Base-by-base conservation (phyloP, 2,888 invertebrate species). In the Caenorhabditis drosophilae region DNA sequence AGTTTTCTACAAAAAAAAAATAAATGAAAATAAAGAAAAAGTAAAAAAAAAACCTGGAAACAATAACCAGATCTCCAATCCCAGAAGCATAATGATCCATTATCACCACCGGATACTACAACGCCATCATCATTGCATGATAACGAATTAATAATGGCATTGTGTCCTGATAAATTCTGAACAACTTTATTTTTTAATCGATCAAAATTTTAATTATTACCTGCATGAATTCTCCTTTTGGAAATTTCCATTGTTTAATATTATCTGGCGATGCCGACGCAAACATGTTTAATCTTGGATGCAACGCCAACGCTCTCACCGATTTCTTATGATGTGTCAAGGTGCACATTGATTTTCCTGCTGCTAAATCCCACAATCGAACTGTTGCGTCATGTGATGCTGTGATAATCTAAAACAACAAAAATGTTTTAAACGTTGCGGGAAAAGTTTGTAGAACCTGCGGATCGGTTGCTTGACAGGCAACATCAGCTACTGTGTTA, bases 11-110 rank as follows among this genome's bases (percentile, higher is more conserved):
- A 45, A 45, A 26, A 45, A 4, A 6, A 4, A 4, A 45, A 11
- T 26, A 45, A 25, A 42, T 6, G n/a, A n/a, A n/a, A n/a, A n/a
- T 35, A 12, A 7, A 18, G 35, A 35, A 20, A 48, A 18, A 25
- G 7, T 18, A 7, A 3, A 34, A 25, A 26, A 27, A 15, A 2
- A 12, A 64, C 60, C 62, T 99, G 98, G 87, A 97, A 99, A 86
- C 98, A 98, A 84, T 97, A 97, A 0, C 97, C 98, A 0, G 96
- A 96, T 80, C 92, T 88, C 97, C 97, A 98, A 84, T 98, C 98
- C 97, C 97, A 98, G 81, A 92, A 91, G 85, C 92, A 90, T 88
- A 99, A 88, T 0, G 95, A 93, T 0, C 98, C 98, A 84, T 98
- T 98, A 84, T 99, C 97, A 84, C 87, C 97, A 3, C 96, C 98